Conservation (phyloP, 2,113 vertebrate species). For the Notechis scutatus region DNA sequence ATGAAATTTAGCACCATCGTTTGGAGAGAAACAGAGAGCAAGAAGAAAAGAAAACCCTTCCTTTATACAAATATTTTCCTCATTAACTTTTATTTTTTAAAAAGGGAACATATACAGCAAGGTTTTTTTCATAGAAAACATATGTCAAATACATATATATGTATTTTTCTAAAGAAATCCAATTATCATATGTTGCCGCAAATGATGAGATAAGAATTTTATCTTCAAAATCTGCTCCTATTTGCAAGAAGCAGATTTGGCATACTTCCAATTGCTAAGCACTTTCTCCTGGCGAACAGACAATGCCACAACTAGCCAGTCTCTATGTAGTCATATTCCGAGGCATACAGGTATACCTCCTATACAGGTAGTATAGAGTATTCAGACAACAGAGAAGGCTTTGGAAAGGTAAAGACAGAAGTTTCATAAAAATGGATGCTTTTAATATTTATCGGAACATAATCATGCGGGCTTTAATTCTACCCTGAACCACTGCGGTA, state of each 20-base stretch:
- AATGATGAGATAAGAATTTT: conserved; percentile 44
- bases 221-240: conserved; percentile 41
- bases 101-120: conserved; percentile 40
- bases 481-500: not conserved
- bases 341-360: not conserved
- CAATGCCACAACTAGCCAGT: conserved; percentile 20
- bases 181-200: conserved; percentile 38
- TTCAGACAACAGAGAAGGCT: not conserved
- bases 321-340: not conserved
- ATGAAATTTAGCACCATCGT: not conserved
- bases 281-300: conserved; percentile 32
- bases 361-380: not conserved
- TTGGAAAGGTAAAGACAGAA: not conserved
- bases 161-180: conserved; percentile 25
- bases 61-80: conserved; percentile 17
- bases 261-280: conserved; percentile 36
- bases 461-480: not conserved
- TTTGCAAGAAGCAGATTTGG: conserved; percentile 40
- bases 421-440: not conserved
- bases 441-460: conserved; percentile 25
- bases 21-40: not conserved
- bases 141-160: conserved; percentile 29
- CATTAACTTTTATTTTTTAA: conserved; percentile 45
- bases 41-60: not conserved
- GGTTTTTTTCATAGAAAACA: conserved; percentile 21